These are phyloP conservation scores for Poecilobothrus nobilitatus DNA, from an alignment of 2,888 invertebrate species.

Conservation along the genomic window DNA sequence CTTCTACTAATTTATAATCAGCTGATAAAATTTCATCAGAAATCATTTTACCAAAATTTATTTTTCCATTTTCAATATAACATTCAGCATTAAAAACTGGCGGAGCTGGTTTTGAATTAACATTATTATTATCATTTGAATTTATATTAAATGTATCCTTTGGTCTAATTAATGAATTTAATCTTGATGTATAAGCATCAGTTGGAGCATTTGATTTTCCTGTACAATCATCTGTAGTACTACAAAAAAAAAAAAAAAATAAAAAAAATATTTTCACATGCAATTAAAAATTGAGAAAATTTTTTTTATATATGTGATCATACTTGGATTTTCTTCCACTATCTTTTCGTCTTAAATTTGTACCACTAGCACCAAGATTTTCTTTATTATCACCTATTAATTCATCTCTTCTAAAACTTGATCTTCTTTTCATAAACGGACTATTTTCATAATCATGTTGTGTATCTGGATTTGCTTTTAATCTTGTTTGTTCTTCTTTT, in stretches of 20 bases:
- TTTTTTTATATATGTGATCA: neutral
- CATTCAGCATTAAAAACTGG: constrained; percentile 45
- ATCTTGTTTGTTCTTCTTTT: constrained; percentile 45
- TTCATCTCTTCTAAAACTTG: constrained; percentile 30
- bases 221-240: constrained; percentile 52
- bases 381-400: constrained; percentile 35
- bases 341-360: constrained; percentile 33
- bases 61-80: constrained; percentile 65
- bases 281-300: constrained; percentile 27
- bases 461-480: constrained; percentile 1
- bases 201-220: constrained; percentile 47
- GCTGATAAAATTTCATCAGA: constrained; percentile 82
- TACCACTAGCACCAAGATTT: constrained; percentile 27
- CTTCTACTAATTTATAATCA: constrained; percentile 70
- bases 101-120: constrained; percentile 28
- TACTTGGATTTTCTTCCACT: constrained; percentile 35
- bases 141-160: constrained; percentile 30
- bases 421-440: constrained; percentile 35
- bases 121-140: constrained; percentile 24
- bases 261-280: constrained; percentile 20
- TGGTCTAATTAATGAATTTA: constrained; percentile 38
- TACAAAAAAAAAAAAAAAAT: constrained; percentile 27
- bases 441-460: constrained; percentile 28
- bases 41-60: constrained; percentile 71
- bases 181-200: constrained; percentile 39